Base-by-base conservation (phyloP, 2,797 vertebrate genomes). In the Taenioides sp. region DNA sequence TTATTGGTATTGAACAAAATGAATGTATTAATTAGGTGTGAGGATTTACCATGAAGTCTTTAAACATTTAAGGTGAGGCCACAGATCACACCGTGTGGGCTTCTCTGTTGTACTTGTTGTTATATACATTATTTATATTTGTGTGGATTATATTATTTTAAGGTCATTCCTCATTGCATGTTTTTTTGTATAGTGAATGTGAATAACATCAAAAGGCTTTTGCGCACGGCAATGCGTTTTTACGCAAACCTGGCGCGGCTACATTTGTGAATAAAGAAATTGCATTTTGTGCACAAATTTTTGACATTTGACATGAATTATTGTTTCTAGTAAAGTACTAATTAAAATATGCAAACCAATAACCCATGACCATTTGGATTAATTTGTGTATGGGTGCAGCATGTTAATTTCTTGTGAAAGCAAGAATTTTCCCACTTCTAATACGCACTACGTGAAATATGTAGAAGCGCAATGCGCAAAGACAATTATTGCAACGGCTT, bases 231-330 rank as follows among this genome's bases (percentile, higher is more conserved):
- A 31, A 34, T n/a, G 55, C 5, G 17, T 72, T 81, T 80, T 84
- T 79, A 76, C 75, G 67, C 67, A 61, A 70, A 34, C 17, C 37
- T 76, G 40, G 52, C 72, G 60, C 64, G 1, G 61, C 64, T 60
- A 61, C 50, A 57, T 76, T 78, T 84, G 64, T 75, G 72, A 88
- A 88, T 88, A 85, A 87, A 87, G 23, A 65, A 59, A 7, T 64
- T 7, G 40, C 18, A 37, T 22, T 40, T 60, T 28, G 27, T 60
- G 58, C 27, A 28, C 25, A 60, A 31, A 14, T 31, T 60, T 28
- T 47, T 16, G 43, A 47, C 11, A 23, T 58, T 25, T 58, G n/a
- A n/a, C n/a, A n/a, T 54, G n/a, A 60, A 17, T 27, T 60, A 60
- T 31, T 60, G 25, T 17, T 60, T 28, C 58, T 28, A 7, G 58